Evolutionary conservation across 1,140 invertebrate species (phyloP).

Genomic region (Procambarus clarkii): DNA sequence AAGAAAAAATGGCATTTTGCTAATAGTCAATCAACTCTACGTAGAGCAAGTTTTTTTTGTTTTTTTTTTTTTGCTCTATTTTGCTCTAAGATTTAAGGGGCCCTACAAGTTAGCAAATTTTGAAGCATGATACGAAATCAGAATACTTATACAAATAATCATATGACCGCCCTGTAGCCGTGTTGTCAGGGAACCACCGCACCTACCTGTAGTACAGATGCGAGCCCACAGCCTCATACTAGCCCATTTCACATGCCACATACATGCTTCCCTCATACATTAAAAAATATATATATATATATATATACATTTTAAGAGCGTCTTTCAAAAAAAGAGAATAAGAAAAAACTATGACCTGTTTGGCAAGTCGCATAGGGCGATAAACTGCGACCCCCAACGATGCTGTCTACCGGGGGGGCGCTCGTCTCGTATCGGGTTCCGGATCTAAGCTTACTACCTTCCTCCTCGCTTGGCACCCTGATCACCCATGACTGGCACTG

Average conservation of each 20-base stretch:
- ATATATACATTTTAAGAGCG: constrained; percentile 12
- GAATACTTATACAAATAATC: constrained; percentile 1
- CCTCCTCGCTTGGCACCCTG: constrained; percentile 57
- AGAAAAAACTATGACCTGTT: not conserved
- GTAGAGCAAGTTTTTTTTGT: constrained; percentile 7
- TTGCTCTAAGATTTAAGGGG: not conserved
- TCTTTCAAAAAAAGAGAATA: constrained; percentile 35
- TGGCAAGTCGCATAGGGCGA: constrained; percentile 9
- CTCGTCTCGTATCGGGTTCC: not conserved
- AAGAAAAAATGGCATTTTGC: not conserved
- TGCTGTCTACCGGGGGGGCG: not conserved
- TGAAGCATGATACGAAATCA: not conserved
- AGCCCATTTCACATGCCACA: constrained; percentile 45
- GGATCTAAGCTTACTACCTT: constrained; percentile 44
- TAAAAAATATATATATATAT: not conserved
- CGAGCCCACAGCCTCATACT: constrained; percentile 37
- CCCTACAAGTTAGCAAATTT: constrained; percentile 2
- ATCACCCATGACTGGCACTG: constrained; percentile 5
- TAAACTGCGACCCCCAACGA: not conserved
- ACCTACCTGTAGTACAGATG: constrained; percentile 59
- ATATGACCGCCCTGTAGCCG: constrained; percentile 6
- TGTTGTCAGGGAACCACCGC: constrained; percentile 22
- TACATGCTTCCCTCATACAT: constrained; percentile 51
- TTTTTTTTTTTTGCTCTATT: not conserved
- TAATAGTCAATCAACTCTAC: constrained; percentile 6